Evolutionary conservation across 2,888 invertebrate genomes (phyloP).

Genomic region (Tenthredo amoena): DNA sequence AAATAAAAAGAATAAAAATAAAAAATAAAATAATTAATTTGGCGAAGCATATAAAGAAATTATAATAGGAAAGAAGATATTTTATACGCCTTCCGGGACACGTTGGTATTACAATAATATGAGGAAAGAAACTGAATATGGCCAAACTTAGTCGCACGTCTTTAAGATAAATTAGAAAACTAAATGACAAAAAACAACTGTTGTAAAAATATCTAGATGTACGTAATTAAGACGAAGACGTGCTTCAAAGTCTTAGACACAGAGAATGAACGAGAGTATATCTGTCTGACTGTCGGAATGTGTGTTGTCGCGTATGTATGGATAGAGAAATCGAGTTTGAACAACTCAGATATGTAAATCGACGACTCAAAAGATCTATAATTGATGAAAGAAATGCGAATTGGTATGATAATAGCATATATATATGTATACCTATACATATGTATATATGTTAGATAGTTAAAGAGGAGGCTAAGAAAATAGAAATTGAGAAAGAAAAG

Average conservation of each 20-base stretch:
- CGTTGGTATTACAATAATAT: conserved; percentile 3
- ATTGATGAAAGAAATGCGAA: not conserved
- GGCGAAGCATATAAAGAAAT: not conserved
- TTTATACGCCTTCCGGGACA: not conserved
- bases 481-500: not conserved
- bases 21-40: not conserved
- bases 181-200: not conserved
- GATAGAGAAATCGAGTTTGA: not conserved
- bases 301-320: not conserved
- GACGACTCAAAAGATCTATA: not conserved
- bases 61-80: not conserved
- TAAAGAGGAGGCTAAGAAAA: no score
- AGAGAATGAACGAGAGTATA: conserved; percentile 14
- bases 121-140: not conserved
- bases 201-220: not conserved
- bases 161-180: not conserved
- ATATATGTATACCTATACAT: not conserved
- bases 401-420: not conserved
- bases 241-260: not conserved
- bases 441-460: not conserved
- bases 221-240: not conserved
- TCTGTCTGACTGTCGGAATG: not conserved
- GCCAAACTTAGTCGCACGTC: conserved; percentile 15
- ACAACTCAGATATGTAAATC: not conserved
- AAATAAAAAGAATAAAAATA: not conserved